Evolutionary conservation across 2,888 invertebrate genomes (phyloP), one percentile per base, ranked within the genome.

Genomic region (Flabesymbios commensalis): DNA sequence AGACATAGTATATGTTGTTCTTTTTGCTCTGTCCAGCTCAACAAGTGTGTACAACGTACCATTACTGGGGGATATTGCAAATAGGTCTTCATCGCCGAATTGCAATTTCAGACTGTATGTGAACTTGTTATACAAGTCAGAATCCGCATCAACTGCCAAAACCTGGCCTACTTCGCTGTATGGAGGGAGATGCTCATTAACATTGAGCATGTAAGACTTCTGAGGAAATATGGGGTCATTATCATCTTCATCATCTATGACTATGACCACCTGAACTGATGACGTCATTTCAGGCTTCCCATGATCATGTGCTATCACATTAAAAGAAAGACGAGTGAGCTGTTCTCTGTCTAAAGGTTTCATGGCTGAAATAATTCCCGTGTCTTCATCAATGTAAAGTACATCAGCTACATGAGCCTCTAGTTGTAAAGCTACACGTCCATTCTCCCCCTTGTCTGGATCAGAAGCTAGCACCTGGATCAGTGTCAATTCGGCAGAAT

Each of bases 341-440:
- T 19, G n/a, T 22, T 59, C 59, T 2, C 47, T 42, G 33, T 59
- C 59, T 17, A 59, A 29, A n/a, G 43, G 17, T 22, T 26, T 19
- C 19, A 26, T 26, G 10, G 43, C n/a, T 2, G 45, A 43, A 26
- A 59, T 41, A n/a, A 48, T 49, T 3, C 64, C 64, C n/a, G 61
- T 42, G 2, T 49, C 28, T 2, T 14, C 41, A 29, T 61, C 51
- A 17, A 64, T 48, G 32, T 26, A 7, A 32, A 64, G 56, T 28
- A 51, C 14, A n/a, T 36, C 39, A 24, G 45, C 92, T 79, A 93
- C 91, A 80, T 94, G 94, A 3, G 93, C 93, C 1, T 65, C 61
- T 22, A 61, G 59, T n/a, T 61, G 59, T 57, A 72, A 77, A 36
- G 61, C 61, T 28, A 78, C 56, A n/a, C 68, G 64, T 4, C 70